phyloP scores from a whole-genome alignment of 2,113 vertebrate species.

The Atlantisia rogersi region DNA sequence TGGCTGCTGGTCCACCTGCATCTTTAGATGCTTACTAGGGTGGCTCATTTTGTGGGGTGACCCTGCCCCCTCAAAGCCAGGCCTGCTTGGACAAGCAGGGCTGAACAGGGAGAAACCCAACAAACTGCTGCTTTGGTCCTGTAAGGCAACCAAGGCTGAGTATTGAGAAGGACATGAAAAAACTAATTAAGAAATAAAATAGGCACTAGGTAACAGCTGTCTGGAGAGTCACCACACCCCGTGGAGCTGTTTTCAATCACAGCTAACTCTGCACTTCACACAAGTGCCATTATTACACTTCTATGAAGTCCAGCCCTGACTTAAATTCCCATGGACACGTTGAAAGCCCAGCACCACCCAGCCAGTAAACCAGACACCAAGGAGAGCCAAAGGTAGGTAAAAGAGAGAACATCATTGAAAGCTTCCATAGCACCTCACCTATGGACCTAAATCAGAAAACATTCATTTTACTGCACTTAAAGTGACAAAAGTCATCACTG shows the following conservation, averaged over 20 bases:
- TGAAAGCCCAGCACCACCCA: not conserved
- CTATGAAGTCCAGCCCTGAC: conserved; percentile 9
- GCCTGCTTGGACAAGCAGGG: not conserved
- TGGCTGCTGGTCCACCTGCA: not conserved
- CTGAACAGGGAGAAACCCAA: not conserved
- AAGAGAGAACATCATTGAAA: not conserved
- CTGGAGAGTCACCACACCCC: not conserved
- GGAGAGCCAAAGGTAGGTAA: not conserved
- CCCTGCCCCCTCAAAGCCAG: not conserved
- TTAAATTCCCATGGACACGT: not conserved
- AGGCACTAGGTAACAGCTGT: not conserved
- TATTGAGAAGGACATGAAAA: not conserved
- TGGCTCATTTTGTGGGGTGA: not conserved
- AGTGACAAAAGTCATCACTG: rapidly evolving
- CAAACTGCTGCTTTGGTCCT: not conserved
- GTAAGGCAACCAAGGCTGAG: rapidly evolving
- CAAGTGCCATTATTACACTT: not conserved
- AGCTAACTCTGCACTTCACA: not conserved
- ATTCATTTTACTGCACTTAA: not conserved
- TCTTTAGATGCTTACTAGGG: not conserved
- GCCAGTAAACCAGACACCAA: conserved; percentile 21
- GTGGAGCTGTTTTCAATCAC: not conserved
- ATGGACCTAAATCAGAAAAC: not conserved
- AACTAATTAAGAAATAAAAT: not conserved
- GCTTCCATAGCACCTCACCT: not conserved